phyloP scores from a whole-genome alignment of 2,888 invertebrate species.

The Eupithecia centaureata region DNA sequence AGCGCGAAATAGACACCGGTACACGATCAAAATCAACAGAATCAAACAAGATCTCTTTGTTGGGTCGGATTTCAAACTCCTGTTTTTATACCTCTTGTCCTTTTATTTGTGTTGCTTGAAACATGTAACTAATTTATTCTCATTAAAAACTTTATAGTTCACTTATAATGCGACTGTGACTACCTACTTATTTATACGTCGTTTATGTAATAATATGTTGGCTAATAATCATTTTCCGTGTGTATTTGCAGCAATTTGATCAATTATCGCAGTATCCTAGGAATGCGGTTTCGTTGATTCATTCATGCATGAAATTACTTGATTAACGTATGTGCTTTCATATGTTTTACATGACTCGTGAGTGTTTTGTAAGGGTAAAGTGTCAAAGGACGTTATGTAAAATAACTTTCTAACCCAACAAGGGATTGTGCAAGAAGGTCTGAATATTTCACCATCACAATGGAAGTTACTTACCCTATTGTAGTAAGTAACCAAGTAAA shows the following conservation, averaged over 20 bases:
- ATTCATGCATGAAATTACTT: constrained; percentile 15
- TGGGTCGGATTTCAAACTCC: no score
- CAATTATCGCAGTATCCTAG: constrained; percentile 19
- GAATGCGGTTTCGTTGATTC: constrained; percentile 22
- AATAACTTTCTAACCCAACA: constrained; percentile 38
- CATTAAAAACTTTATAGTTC: no score
- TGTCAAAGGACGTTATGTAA: constrained; percentile 31
- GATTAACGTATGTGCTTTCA: background rate
- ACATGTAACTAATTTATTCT: background rate
- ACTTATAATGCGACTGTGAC: no score
- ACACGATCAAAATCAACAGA: no score
- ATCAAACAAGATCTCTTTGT: no score
- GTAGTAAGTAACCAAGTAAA: background rate
- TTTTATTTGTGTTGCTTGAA: constrained; percentile 1
- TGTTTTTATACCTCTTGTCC: no score
- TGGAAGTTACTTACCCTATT: constrained; percentile 7
- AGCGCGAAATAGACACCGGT: no score
- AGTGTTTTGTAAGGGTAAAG: constrained; percentile 1
- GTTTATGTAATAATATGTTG: no score
- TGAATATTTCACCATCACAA: constrained; percentile 26
- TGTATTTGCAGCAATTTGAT: constrained; percentile 14
- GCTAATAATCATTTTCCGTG: constrained; percentile 19
- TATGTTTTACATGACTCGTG: background rate
- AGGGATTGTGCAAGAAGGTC: constrained; percentile 31
- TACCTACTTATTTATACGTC: no score